Percentiles rank a stretch among this genome's conserved stretches.
These are phyloP conservation scores for Xylocampa areola DNA, from an alignment of 2,888 invertebrate genomes.

Conservation along the genomic window DNA sequence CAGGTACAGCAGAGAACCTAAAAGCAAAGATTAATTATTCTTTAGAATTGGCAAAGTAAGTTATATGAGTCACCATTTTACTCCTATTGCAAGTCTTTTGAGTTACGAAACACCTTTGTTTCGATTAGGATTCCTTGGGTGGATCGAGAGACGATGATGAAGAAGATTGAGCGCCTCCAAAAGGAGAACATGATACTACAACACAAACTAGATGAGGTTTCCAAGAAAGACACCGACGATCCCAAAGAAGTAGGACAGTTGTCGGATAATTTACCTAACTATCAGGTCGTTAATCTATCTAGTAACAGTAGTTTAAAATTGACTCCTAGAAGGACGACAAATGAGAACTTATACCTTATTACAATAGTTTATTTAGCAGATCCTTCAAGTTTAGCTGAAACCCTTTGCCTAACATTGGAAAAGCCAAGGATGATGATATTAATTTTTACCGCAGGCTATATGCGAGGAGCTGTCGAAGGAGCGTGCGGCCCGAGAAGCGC, in stretches of 20 bases:
- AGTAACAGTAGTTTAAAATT: not conserved
- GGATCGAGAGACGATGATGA: conserved; percentile 77
- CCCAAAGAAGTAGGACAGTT: conserved; percentile 28
- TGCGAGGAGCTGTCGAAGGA: conserved; percentile 78
- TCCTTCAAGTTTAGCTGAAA: no score
- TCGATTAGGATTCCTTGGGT: conserved; percentile 78
- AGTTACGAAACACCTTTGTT: conserved; percentile 2
- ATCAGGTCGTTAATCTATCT: conserved; percentile 62
- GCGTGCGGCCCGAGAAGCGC: conserved; percentile 75
- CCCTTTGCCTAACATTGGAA: no score
- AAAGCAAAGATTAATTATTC: conserved; percentile 76
- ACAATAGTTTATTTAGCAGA: no score
- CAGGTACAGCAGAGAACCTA: conserved; percentile 74
- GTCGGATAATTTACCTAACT: conserved; percentile 44
- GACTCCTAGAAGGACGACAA: no score
- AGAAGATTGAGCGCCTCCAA: conserved; percentile 77
- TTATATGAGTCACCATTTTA: conserved; percentile 6
- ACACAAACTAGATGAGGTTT: conserved; percentile 72
- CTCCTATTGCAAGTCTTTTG: not conserved
- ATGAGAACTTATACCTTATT: no score
- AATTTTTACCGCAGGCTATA: conserved; percentile 60
- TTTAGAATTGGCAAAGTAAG: conserved; percentile 78
- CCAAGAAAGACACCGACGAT: conserved; percentile 65
- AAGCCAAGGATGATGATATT: no score
- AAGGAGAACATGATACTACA: conserved; percentile 76